Conservation (phyloP, 2,888 invertebrate genomes). For the Dexiosoma caninum region DNA sequence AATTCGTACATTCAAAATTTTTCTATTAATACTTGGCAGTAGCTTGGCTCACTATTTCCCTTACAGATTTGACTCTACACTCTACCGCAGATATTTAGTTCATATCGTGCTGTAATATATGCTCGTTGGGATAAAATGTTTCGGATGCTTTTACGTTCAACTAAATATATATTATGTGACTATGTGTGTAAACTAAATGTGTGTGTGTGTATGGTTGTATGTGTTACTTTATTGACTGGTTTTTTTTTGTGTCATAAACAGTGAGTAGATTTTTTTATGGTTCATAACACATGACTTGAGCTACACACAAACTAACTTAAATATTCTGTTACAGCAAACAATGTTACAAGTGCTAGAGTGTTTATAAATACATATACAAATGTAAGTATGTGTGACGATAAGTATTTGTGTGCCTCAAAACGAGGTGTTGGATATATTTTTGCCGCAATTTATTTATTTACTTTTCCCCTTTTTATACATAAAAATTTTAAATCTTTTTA, state of each 20-base stretch:
- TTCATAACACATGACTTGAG: conserved; percentile 51
- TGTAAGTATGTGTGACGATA: background rate
- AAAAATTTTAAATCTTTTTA: background rate
- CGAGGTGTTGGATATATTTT: conserved; percentile 11
- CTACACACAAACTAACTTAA: background rate
- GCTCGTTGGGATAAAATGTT: background rate
- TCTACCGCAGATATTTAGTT: too few species aligned
- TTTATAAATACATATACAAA: background rate
- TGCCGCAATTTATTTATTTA: background rate
- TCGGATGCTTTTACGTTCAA: background rate
- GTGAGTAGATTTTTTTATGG: conserved; percentile 58
- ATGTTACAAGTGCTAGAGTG: too few species aligned
- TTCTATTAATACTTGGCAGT: too few species aligned
- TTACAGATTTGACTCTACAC: too few species aligned
- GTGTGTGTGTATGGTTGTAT: too few species aligned
- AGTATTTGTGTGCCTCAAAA: background rate
- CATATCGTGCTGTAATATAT: too few species aligned
- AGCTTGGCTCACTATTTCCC: too few species aligned
- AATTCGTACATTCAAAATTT: too few species aligned
- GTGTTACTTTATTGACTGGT: background rate
- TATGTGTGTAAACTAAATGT: too few species aligned
- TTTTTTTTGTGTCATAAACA: conserved; percentile 40
- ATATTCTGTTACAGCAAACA: background rate
- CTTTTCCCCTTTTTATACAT: background rate
- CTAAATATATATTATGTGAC: background rate